Base-by-base conservation (phyloP, 2,113 vertebrate species). In the Cavia porcellus region DNA sequence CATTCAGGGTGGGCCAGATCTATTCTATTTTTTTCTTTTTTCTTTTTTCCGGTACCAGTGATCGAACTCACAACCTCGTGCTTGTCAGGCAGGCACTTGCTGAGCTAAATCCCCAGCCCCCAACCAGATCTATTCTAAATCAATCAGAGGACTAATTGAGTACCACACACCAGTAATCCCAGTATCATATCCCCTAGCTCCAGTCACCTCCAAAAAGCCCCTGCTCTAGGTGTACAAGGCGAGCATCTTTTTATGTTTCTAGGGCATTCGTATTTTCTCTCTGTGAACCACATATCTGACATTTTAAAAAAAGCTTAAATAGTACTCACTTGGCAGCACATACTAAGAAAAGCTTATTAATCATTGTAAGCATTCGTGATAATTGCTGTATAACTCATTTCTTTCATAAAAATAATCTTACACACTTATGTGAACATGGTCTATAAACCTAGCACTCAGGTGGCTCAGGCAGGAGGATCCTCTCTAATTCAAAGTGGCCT, bases 281-380 rank as follows among this genome's bases (percentile, higher is more conserved):
- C 45, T 96, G 57, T 95, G 66, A 94, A 93, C 74, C 94, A 30
- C 66, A 42, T 45, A 28, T 84, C 64, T 92, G 32, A 92, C 30
- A 96, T 81, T 92, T 96, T 84, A 85, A 75, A 75, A 90, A 94
- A 92, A 95, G 24, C 35, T 96, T 86, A 92, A 90, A 19, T 90
- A 61, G 68, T 38, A 35, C 68, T 70, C 35, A 8, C 68, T 70
- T n/a, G 68, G 68, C 68, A 38, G 68, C 68, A 70, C 17, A 38
- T 20, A n/a, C 68, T 84, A 85, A 81, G 87, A 89, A 95, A 93
- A 95, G 28, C 30, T 96, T 85, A 92, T 17, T 90, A 64, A 84
- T 94, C 64, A 84, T 80, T 77, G 19, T 50, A 94, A 45, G 32
- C 35, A 80, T 92, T 62, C 32, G 32, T 93, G 85, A 93, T 32